Evolutionary conservation across 2,888 invertebrate genomes (phyloP).

Genomic region (Carterocephalus palaemon): DNA sequence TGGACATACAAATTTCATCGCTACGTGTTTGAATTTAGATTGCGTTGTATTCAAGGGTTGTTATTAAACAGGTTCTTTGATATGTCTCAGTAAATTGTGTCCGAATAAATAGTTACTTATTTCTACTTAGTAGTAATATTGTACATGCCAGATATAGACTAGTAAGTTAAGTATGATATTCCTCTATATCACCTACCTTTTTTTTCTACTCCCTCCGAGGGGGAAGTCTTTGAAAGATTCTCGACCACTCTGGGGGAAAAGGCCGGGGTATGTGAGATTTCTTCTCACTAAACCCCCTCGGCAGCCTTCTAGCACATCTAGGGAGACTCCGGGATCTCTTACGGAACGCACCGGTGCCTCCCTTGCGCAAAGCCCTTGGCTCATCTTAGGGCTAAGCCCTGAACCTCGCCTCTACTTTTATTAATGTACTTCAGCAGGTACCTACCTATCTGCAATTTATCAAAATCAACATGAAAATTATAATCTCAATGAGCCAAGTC

Average conservation of each 20-base stretch:
- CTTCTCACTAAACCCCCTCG: too few species aligned
- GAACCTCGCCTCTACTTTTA: not conserved
- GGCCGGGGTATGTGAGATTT: too few species aligned
- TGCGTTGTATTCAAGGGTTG: slow-evolving; percentile 51
- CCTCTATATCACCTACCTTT: not conserved
- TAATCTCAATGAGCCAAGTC: not conserved
- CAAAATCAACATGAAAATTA: too few species aligned
- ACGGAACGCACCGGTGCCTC: too few species aligned
- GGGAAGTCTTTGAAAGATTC: too few species aligned
- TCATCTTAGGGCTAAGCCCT: too few species aligned
- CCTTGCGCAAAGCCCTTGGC: too few species aligned
- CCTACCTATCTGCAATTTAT: not conserved
- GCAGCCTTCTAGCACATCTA: too few species aligned
- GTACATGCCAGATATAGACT: not conserved
- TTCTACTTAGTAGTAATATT: slow-evolving; percentile 27
- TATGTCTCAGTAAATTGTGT: slow-evolving; percentile 62
- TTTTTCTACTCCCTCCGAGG: not conserved
- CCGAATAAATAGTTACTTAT: slow-evolving; percentile 48
- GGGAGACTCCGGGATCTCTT: too few species aligned
- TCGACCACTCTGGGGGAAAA: too few species aligned
- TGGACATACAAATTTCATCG: slow-evolving; percentile 62
- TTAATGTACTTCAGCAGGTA: not conserved
- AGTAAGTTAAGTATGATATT: not conserved
- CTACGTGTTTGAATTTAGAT: slow-evolving; percentile 66
- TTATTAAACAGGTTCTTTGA: slow-evolving; percentile 42